Base-by-base conservation (phyloP, 2,888 invertebrate species). In the Diarsia mendica region DNA sequence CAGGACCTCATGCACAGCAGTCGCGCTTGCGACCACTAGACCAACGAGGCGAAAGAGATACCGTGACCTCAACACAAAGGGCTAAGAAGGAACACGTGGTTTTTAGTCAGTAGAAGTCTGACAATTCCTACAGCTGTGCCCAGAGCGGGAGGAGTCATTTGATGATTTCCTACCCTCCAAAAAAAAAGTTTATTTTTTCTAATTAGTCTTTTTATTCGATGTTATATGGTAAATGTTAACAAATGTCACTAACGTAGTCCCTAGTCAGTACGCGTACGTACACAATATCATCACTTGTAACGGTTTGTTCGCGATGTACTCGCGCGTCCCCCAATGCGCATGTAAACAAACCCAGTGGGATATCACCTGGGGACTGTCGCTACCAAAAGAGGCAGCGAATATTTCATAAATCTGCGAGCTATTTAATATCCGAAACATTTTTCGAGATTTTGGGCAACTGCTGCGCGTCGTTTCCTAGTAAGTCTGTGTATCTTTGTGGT, bases 341-440 rank as follows among this genome's bases (percentile, higher is more conserved):
- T 66, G 79, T 61, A 33, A 66, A 79, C 72, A 72, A 6, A 5
- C 48, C 51, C 65, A 15, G 20, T 28, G 53, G 79, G 60, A 51
- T 53, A 61, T 28, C 51, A 51, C 48, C 13, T 8, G 65, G 72
- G 79, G 79, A 66, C 65, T 33, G 77, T 70, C 23, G 20, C 55
- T n/a, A 20, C 20, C 44, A 64, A n/a, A 61, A 10, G 15, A 33
- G n/a, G 55, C 63, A 63, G 15, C 44, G 49, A 46, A 77, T 64
- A 71, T 70, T 23, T 11, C 5, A 49, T 28, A n/a, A 39, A 33
- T 44, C 3, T 23, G 20, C n/a, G 33, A 60, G 51, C 46, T 51
- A 23, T 6, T 49, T 75, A 18, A 49, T 33, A 60, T 28, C 18
- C n/a, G 10, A 10, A 6, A 44, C 6, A 28, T 66, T 65, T 48